Conservation (phyloP, 2,113 vertebrate species). For the Ciconia stormi region DNA sequence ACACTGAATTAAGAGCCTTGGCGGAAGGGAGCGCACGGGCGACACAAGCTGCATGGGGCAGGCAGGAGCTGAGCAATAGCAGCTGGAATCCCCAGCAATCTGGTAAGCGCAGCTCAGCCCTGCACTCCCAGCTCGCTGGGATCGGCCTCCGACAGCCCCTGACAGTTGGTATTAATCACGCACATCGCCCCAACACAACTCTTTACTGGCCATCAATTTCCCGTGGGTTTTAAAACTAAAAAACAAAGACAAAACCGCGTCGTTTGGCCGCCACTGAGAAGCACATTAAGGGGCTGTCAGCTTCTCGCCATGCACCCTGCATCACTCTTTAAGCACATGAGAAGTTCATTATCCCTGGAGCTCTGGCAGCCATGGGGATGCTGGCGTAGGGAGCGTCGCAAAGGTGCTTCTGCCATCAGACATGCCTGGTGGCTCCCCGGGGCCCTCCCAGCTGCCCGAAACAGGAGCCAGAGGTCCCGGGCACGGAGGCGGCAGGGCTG, state of each 20-base stretch:
- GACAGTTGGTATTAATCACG: constrained; percentile 87
- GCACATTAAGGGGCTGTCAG: constrained; percentile 87
- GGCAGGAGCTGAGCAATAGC: neutral
- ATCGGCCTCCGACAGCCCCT: constrained; percentile 75
- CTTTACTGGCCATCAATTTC: constrained; percentile 84
- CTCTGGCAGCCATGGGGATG: constrained; percentile 72
- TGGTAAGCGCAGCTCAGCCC: neutral
- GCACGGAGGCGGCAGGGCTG: accelerated
- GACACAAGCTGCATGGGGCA: constrained; percentile 62
- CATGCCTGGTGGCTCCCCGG: accelerated
- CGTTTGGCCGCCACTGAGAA: constrained; percentile 79
- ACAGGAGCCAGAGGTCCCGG: accelerated
- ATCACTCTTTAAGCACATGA: constrained; percentile 90
- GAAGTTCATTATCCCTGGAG: constrained; percentile 85
- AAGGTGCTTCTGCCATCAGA: neutral
- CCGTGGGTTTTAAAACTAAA: constrained; percentile 77
- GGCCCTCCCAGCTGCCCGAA: neutral
- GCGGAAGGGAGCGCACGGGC: neutral
- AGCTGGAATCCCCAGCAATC: constrained; percentile 17
- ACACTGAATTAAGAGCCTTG: neutral
- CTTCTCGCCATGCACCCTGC: constrained; percentile 81
- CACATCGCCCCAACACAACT: constrained; percentile 80
- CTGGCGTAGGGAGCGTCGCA: constrained; percentile 39
- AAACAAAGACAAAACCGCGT: constrained; percentile 75
- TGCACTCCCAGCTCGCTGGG: neutral